Evolutionary conservation across 2,888 invertebrate genomes (phyloP).

Genomic region (Notodonta ziczac): DNA sequence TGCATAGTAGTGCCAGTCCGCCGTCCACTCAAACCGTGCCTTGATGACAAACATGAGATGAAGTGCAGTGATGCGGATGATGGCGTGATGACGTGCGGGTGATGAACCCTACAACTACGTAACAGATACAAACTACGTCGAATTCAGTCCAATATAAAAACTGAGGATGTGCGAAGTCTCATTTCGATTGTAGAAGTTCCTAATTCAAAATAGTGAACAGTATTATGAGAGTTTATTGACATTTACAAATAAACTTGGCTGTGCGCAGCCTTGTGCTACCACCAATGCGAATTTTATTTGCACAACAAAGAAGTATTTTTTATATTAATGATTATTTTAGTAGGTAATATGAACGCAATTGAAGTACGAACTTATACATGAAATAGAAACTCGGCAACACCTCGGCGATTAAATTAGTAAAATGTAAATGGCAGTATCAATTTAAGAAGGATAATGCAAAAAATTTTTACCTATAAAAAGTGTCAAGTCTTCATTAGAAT

Average conservation of each 20-base stretch:
- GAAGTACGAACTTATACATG: not conserved
- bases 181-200: slow-evolving; percentile 13
- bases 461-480: slow-evolving; percentile 73
- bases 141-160: slow-evolving; percentile 63
- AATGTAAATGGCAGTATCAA: slow-evolving; percentile 77
- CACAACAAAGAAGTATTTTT: too few relatives aligned
- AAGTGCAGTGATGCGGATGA: slow-evolving; percentile 82
- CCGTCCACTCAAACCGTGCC: slow-evolving; percentile 79
- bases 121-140: slow-evolving; percentile 61
- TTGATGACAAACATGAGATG: slow-evolving; percentile 71
- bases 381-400: slow-evolving; percentile 14
- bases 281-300: not conserved
- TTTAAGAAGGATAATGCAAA: slow-evolving; percentile 72
- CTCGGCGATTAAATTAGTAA: slow-evolving; percentile 55
- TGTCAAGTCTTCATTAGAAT: slow-evolving; percentile 78
- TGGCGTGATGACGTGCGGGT: slow-evolving; percentile 58
- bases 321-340: not conserved
- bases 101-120: slow-evolving; percentile 63
- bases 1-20: slow-evolving; percentile 61
- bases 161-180: slow-evolving; percentile 27
- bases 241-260: not conserved
- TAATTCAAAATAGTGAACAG: slow-evolving; percentile 1
- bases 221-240: not conserved
- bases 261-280: not conserved
- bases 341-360: not conserved